phyloP scores from a whole-genome alignment of 2,888 invertebrate species.

The Hanleya hanleyi region DNA sequence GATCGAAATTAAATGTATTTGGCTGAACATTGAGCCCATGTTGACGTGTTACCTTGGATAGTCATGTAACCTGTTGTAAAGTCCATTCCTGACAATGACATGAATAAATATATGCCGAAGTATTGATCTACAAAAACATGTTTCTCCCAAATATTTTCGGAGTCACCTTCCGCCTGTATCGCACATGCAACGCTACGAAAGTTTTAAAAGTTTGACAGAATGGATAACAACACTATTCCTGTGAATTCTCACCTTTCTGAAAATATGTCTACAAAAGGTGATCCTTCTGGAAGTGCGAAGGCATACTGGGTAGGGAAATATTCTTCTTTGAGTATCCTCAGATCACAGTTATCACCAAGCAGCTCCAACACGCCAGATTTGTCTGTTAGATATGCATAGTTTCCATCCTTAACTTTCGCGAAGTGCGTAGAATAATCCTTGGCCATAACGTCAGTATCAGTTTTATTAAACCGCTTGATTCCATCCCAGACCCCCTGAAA shows the following conservation, averaged over 20 bases:
- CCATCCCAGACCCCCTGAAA: neutral
- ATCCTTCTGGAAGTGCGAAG: constrained; percentile 3
- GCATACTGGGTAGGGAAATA: constrained; percentile 4
- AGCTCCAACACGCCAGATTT: neutral
- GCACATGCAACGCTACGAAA: no score
- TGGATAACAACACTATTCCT: no score
- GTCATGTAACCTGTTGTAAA: no score
- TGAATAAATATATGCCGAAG: no score
- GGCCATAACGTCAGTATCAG: neutral
- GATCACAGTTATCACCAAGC: neutral
- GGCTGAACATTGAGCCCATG: no score
- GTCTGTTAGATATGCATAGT: neutral
- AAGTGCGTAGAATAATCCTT: neutral
- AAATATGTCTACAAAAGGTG: neutral
- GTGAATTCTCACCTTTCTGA: constrained; percentile 4
- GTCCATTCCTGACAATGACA: no score
- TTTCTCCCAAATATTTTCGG: no score
- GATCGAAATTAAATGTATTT: no score
- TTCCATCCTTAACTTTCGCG: neutral
- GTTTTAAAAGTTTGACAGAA: no score
- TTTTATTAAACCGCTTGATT: neutral
- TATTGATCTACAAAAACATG: no score
- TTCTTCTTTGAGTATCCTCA: neutral
- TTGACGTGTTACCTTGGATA: no score
- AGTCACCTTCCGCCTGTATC: no score